phyloP scores from a whole-genome alignment of 2,113 vertebrate genomes.

The Lutjanus erythropterus region DNA sequence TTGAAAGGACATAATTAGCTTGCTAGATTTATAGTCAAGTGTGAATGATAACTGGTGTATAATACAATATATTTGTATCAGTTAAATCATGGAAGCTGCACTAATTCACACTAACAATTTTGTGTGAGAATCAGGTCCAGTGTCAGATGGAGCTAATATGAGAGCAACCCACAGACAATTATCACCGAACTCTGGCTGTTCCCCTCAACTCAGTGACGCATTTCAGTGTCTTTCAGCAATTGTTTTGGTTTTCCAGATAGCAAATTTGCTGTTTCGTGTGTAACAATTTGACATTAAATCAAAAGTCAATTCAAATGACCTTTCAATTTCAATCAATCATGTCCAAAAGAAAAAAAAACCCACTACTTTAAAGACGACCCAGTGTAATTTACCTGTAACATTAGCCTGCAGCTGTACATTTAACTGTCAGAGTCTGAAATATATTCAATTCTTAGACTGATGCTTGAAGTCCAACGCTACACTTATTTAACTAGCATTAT shows the following conservation, averaged over 20 bases:
- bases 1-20: background rate
- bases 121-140: background rate
- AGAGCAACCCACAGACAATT: background rate
- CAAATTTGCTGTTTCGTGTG: background rate
- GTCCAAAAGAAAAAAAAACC: too few species aligned
- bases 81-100: background rate
- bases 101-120: background rate
- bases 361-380: too few species aligned
- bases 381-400: too few species aligned
- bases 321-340: too few species aligned
- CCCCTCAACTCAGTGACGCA: background rate
- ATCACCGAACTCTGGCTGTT: background rate
- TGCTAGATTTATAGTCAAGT: background rate
- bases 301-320: too few species aligned
- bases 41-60: background rate
- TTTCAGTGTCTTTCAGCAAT: slow-evolving; percentile 1
- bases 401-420: too few species aligned
- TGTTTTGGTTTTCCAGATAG: background rate
- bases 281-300: too few species aligned
- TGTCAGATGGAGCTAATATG: background rate
- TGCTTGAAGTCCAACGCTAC: too few species aligned
- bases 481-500: too few species aligned
- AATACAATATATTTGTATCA: background rate
- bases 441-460: too few species aligned
- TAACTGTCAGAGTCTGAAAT: too few species aligned